Evolutionary conservation across 2,888 invertebrate genomes (phyloP), one percentile per base, ranked within the genome.

Genomic region (Zaprionus obscuricornis): DNA sequence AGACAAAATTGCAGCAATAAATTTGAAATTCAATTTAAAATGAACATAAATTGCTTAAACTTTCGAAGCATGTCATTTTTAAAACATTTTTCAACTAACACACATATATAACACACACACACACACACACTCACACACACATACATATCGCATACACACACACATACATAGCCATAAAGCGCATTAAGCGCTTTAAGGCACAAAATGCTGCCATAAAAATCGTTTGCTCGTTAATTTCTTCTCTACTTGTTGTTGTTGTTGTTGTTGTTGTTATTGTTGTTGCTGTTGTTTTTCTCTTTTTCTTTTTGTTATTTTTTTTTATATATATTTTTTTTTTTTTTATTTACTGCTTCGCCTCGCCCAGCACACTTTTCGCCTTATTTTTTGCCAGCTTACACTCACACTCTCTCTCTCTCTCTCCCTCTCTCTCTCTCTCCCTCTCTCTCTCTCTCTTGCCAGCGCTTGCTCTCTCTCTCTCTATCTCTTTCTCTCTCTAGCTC

Each of bases 21-120:
- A 88, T 88, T 89, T 88, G 73, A 88, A 88, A 88, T 89, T 89
- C 89, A 88, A 88, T 89, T 88, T 89, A 87, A 89, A 88, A 88
- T 74, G 89, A 88, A 89, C 89, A 88, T 89, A 89, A 89, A 88
- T 88, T 89, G 88, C 87, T 88, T 84, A 70, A 79, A 88, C 86
- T 88, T 89, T 89, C 85, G 87, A 87, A 89, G 88, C 89, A 88
- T 88, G 88, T 89, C 89, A 89, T 89, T 88, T 82, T 88, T 83
- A 85, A 89, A 88, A 84, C 84, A 89, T 87, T 88, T 88, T 86
- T 86, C 85, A 86, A 81, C 86, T 73, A 81, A 81, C 84, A 78
- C 79, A 76, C 37, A 43, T 45, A 55, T 58, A 56, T 24, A 37
- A 29, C 36, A 58, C 31, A 43, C 13, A 36, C 47, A 42, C 24